phyloP scores from a whole-genome alignment of 1,140 invertebrate genomes.

The Ostrea edulis region DNA sequence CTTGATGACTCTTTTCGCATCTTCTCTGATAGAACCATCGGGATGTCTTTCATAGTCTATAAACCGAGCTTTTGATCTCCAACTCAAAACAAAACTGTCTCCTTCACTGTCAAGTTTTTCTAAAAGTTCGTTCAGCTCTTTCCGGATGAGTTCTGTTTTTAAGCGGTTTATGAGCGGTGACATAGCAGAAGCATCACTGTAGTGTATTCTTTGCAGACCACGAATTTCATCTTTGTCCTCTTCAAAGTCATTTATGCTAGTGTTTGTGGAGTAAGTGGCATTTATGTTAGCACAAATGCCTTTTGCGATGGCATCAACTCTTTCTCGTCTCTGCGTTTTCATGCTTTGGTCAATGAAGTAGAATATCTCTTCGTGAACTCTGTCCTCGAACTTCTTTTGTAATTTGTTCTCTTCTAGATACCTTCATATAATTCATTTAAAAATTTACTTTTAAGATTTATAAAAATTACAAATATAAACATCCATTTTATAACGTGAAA shows the following conservation, averaged over 20 bases:
- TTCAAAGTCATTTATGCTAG: not conserved
- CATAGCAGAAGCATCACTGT: not conserved
- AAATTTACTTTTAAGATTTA: not conserved
- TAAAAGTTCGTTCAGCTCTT: not conserved
- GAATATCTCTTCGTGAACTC: conserved; percentile 37
- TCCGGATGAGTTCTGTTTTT: conserved; percentile 26
- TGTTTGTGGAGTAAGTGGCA: not conserved
- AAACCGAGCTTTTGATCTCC: not conserved
- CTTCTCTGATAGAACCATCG: not conserved
- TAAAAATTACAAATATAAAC: not conserved
- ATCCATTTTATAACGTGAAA: not conserved
- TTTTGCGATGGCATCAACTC: not conserved
- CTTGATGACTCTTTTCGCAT: conserved; percentile 13
- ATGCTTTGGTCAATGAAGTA: conserved; percentile 20
- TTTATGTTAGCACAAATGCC: not conserved
- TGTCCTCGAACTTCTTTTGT: conserved; percentile 5
- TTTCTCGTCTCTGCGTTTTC: not conserved
- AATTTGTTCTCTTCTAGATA: conserved; percentile 11
- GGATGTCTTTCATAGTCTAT: not conserved
- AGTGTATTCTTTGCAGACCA: not conserved
- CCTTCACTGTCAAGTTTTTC: not conserved
- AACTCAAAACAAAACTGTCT: not conserved
- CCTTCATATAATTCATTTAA: not conserved
- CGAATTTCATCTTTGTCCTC: not conserved
- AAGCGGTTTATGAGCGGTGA: not conserved